These are phyloP conservation scores for Tupiocoris notatus DNA, from an alignment of 2,888 invertebrate species.

Conservation along the genomic window DNA sequence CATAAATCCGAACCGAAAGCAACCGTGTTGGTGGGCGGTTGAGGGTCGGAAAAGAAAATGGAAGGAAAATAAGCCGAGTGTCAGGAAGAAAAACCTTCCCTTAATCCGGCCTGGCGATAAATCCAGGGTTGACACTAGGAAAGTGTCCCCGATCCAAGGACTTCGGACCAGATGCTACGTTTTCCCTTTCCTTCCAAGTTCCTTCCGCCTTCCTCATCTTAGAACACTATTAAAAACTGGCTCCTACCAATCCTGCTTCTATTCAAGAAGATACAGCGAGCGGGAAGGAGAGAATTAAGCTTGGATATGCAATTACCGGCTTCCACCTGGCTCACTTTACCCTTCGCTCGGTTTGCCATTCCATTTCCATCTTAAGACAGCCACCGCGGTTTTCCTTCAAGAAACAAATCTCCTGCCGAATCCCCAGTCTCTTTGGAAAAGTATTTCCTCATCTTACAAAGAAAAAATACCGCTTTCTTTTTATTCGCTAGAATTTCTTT, in stretches of 20 bases:
- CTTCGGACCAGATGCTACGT: slow-evolving; percentile 35
- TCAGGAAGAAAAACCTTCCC: slow-evolving; percentile 35
- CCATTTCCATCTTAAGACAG: slow-evolving; percentile 5
- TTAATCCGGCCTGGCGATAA: slow-evolving; percentile 31
- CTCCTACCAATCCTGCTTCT: slow-evolving; percentile 28
- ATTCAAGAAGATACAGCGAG: background rate
- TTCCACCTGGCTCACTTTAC: slow-evolving; percentile 40
- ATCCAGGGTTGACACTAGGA: slow-evolving; percentile 37
- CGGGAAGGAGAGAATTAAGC: slow-evolving; percentile 28
- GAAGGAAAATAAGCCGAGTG: slow-evolving; percentile 33
- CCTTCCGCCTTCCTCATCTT: background rate
- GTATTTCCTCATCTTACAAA: background rate
- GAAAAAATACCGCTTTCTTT: no score
- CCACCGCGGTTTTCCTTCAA: background rate
- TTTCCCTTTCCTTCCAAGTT: background rate
- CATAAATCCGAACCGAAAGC: slow-evolving; percentile 3
- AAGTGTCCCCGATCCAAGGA: slow-evolving; percentile 7
- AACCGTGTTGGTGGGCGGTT: background rate
- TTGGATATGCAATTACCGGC: slow-evolving; percentile 42
- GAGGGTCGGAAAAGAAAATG: slow-evolving; percentile 20
- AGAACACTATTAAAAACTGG: slow-evolving; percentile 41
- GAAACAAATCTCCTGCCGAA: background rate
- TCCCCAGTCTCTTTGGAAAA: background rate
- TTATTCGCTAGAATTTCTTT: no score
- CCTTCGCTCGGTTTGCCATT: background rate